Evolutionary conservation across 2,113 vertebrate species (phyloP), one percentile per base, ranked within the genome.

Genomic region (Oenanthe oenanthe): DNA sequence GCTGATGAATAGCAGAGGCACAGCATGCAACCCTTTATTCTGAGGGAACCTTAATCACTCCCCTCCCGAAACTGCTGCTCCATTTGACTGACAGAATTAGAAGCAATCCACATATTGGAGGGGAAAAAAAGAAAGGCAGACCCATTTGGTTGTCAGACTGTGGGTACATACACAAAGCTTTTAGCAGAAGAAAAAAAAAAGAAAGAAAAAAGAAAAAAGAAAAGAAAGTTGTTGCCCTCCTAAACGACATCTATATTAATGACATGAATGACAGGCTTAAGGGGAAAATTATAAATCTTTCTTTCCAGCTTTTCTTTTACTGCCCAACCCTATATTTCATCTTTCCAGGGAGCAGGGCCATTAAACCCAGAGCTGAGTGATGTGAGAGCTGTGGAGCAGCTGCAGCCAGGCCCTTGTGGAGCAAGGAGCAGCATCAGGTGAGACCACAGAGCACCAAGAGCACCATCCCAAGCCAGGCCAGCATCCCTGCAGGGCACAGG

Each of bases 251-350:
- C 91, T 92, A 31, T 93, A 92, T 96, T 92, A 95, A 92, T 75
- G 88, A 93, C 88, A 91, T 78, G 96, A 97, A 91, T 92, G 94
- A 95, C 96, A 95, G 91, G 94, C 95, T 89, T 80, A 86, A 91
- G 87, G 57, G 66, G 94, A 84, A 86, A 85, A 65, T 91, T 73
- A 92, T 76, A 85, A 95, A 89, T 95, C 94, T 88, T 93, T 87
- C 92, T 94, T 93, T 65, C 82, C 54, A 85, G 88, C 82, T 95
- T 92, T 93, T 91, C 86, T 75, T 76, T 86, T 70, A 76, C 79
- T 51, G 73, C 90, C 92, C 82, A n/a, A 81, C 43, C 92, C 43
- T 72, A 34, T 71, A 67, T 88, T 95, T 96, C 73, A 65, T 90
- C 89, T 78, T 47, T 73, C 48, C 81, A 71, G 68, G 66, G 66